These are phyloP conservation scores for Fulica atra DNA, from an alignment of 2,113 vertebrate genomes.

Conservation along the genomic window DNA sequence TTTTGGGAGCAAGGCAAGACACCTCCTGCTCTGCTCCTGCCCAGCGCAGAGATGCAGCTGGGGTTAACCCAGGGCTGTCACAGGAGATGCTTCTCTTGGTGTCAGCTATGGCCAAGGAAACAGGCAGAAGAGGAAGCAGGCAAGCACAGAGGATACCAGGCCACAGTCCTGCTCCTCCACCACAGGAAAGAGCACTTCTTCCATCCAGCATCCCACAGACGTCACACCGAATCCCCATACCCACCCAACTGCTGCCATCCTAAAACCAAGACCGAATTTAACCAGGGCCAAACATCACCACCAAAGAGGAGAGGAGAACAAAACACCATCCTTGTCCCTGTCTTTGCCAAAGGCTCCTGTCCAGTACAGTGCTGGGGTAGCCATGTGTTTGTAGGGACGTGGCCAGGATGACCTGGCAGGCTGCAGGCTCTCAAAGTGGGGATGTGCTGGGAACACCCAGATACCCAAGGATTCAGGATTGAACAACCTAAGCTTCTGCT, in stretches of 20 bases:
- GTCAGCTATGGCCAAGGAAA: neutral
- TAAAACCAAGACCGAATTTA: neutral
- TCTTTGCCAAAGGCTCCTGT: neutral
- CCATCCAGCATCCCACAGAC: neutral
- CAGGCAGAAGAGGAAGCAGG: neutral
- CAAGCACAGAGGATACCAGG: neutral
- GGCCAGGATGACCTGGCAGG: neutral
- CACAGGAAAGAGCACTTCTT: neutral
- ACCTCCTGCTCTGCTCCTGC: neutral
- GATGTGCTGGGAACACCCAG: neutral
- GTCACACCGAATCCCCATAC: neutral
- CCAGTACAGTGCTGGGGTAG: fast-evolving
- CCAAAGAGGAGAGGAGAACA: neutral
- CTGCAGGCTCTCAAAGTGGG: neutral
- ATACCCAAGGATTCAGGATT: neutral
- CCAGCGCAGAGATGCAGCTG: neutral
- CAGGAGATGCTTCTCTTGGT: neutral
- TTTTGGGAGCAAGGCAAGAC: neutral
- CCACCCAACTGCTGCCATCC: neutral
- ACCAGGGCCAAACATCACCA: neutral
- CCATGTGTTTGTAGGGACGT: neutral
- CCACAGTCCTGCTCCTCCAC: neutral
- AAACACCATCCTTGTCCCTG: neutral
- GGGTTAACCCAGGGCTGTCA: neutral
- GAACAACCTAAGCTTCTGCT: neutral